These are phyloP conservation scores for Lithobates sylvaticus DNA, from an alignment of 2,797 vertebrate genomes.

Conservation along the genomic window DNA sequence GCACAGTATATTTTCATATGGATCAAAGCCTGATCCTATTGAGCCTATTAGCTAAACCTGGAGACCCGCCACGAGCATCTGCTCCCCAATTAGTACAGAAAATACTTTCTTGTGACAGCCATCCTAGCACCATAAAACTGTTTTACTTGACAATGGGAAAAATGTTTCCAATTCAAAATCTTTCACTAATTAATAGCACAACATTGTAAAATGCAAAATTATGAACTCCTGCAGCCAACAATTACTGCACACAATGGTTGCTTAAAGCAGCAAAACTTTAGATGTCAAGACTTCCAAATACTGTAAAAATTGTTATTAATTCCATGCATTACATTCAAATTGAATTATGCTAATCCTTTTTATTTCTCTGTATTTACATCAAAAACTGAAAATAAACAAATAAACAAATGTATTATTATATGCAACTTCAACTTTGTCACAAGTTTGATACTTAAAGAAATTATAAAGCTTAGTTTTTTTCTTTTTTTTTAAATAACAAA, in stretches of 20 bases:
- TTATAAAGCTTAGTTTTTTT: too few species aligned
- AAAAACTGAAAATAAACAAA: too few species aligned
- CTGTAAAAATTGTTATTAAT: too few species aligned
- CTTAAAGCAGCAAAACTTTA: too few species aligned
- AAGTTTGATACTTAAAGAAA: too few species aligned
- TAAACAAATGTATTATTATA: too few species aligned
- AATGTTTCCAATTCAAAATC: background rate
- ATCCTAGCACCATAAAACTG: slow-evolving; percentile 64
- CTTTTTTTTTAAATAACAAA: too few species aligned
- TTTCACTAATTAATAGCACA: background rate
- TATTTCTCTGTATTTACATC: too few species aligned
- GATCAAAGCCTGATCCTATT: slow-evolving; percentile 69
- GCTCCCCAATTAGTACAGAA: slow-evolving; percentile 56
- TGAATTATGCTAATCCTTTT: too few species aligned
- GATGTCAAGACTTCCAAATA: too few species aligned
- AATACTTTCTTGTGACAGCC: slow-evolving; percentile 63
- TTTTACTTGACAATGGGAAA: background rate
- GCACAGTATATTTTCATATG: slow-evolving; percentile 34
- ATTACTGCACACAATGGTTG: background rate
- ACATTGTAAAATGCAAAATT: background rate
- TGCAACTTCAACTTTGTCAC: too few species aligned
- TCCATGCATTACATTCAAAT: too few species aligned
- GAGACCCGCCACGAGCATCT: slow-evolving; percentile 64
- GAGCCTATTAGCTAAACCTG: slow-evolving; percentile 63
- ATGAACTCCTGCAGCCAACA: background rate